phyloP scores from a whole-genome alignment of 2,113 vertebrate genomes.

The Phalacrocorax carbo region DNA sequence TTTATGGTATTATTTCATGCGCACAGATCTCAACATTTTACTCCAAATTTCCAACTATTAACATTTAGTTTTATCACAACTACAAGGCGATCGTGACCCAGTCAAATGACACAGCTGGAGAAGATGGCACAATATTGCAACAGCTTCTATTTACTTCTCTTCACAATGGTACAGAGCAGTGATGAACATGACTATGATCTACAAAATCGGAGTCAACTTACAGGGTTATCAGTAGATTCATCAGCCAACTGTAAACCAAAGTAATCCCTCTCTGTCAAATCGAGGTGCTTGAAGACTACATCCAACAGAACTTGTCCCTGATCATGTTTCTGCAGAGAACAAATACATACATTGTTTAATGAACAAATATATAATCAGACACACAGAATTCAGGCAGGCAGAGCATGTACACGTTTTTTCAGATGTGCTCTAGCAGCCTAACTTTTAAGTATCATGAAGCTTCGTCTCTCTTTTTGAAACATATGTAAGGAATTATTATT shows the following conservation, averaged over 20 bases:
- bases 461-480: not conserved
- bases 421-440: not conserved
- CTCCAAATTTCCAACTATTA: not conserved
- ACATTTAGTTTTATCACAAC: not conserved
- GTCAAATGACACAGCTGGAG: not conserved
- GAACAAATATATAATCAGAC: not conserved
- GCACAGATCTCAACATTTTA: not conserved
- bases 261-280: constrained; percentile 98
- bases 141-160: not conserved
- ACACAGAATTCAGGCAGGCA: not conserved
- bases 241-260: constrained; percentile 96
- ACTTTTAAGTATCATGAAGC: not conserved
- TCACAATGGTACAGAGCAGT: not conserved
- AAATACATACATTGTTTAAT: not conserved
- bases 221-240: constrained; percentile 90
- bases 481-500: not conserved
- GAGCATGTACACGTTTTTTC: not conserved
- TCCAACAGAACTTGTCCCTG: constrained; percentile 94
- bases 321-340: constrained; percentile 88
- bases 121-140: not conserved
- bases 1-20: not conserved
- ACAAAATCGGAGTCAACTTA: constrained; percentile 72
- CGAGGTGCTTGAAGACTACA: constrained; percentile 93
- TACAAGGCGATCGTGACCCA: not conserved
- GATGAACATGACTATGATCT: not conserved